phyloP scores from a whole-genome alignment of 1,140 invertebrate genomes.

The Linepithema humile region DNA sequence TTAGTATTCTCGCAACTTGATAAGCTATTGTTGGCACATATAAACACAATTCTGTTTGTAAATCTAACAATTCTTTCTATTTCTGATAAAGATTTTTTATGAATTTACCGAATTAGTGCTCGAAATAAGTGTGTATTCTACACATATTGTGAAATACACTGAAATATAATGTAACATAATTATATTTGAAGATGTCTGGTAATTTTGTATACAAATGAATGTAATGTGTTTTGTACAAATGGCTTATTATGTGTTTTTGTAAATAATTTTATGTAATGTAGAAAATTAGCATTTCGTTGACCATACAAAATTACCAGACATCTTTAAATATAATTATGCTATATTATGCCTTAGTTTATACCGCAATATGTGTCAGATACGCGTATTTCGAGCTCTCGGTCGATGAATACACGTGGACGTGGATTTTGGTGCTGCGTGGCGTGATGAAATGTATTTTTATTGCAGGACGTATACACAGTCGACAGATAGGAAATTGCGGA shows the following conservation, averaged over 20 bases:
- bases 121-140: too few relatives aligned
- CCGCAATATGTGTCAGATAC: not conserved
- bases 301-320: not conserved
- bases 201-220: not conserved
- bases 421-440: slow-evolving; percentile 21
- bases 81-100: not conserved
- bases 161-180: too few relatives aligned
- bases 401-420: slow-evolving; percentile 13
- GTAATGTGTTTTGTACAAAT: not conserved
- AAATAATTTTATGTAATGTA: not conserved
- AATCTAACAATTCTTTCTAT: too few relatives aligned
- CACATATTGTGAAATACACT: too few relatives aligned
- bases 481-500: slow-evolving; percentile 77
- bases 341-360: not conserved
- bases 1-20: not conserved
- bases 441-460: slow-evolving; percentile 70
- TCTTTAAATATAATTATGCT: not conserved
- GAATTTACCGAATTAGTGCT: too few relatives aligned
- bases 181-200: too few relatives aligned
- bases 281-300: not conserved
- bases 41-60: not conserved
- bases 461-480: slow-evolving; percentile 53
- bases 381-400: not conserved
- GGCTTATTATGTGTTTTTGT: not conserved
- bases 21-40: not conserved